Base-by-base conservation (phyloP, 2,797 vertebrate genomes). In the Sylvilagus floridanus region DNA sequence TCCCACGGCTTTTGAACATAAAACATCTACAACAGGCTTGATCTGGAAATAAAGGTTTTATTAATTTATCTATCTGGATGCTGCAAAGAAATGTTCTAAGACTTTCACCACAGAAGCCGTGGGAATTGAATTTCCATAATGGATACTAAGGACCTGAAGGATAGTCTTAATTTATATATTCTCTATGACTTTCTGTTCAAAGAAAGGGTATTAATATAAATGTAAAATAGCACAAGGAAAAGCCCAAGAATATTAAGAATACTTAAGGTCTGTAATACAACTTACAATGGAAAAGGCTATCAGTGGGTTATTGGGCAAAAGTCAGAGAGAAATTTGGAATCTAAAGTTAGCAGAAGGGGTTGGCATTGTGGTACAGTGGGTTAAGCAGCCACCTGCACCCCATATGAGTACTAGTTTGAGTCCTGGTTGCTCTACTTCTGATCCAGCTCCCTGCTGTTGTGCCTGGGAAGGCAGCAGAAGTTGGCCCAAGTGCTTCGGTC, bases 161-260 rank as follows among this genome's bases (percentile, higher is more conserved):
- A 32, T 84, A 88, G 26, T 57, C 26, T 83, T 30, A 76, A 78
- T 90, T 95, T 94, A 57, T 14, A 63, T 75, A 75, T 71, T 93
- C 17, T 63, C 32, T 88, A 19, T 81, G 68, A 86, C 94, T 90
- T 86, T 75, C 78, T 57, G 62, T 65, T 32, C 28, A 84, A 75
- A 89, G 81, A 93, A 91, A 88, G 30, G 19, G 9, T 77, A 63
- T 91, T 78, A 84, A 69, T 82, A 32, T 68, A 77, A 89, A 88
- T 82, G 7, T 79, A 79, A 83, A 77, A 22, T 21, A 73, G 62
- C 47, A 47, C 32, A 83, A 62, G 13, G 26, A 77, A 88, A 94
- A 87, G 4, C 7, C 8, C 11, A 81, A 62, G 13, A 54, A 0
- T 85, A 37, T 82, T 90, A 75, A 76, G 54, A 77, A 60, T 87